phyloP scores from a whole-genome alignment of 1,140 invertebrate species.

The Plodia interpunctella region DNA sequence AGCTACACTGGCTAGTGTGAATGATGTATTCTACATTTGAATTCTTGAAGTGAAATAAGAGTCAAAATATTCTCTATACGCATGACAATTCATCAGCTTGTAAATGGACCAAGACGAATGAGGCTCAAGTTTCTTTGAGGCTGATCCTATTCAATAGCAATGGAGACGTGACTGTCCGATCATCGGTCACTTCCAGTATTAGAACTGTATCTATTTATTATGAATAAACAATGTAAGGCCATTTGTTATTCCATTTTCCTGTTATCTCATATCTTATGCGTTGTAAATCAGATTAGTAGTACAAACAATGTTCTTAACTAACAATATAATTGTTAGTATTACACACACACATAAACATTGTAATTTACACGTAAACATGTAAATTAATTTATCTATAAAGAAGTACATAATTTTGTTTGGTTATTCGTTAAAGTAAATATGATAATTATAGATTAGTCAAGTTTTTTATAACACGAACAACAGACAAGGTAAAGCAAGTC shows the following conservation, averaged over 20 bases:
- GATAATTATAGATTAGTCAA: too few species aligned
- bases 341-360: too few species aligned
- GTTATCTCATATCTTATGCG: neutral
- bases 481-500: too few species aligned
- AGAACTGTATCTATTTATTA: neutral
- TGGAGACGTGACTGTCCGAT: slow-evolving; percentile 30
- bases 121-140: slow-evolving; percentile 19
- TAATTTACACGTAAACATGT: too few species aligned
- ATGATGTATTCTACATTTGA: slow-evolving; percentile 12
- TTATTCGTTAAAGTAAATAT: too few species aligned
- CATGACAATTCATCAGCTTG: slow-evolving; percentile 13
- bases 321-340: too few species aligned
- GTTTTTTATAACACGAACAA: too few species aligned
- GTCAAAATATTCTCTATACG: slow-evolving; percentile 17
- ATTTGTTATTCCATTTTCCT: slow-evolving; percentile 17
- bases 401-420: too few species aligned
- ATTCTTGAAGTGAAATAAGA: slow-evolving; percentile 15
- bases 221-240: slow-evolving; percentile 1
- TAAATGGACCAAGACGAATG: slow-evolving; percentile 9
- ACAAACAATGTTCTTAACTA: neutral
- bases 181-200: slow-evolving; percentile 7
- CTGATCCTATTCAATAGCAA: slow-evolving; percentile 23
- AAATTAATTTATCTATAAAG: too few species aligned
- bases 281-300: neutral
- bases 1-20: neutral